Base-by-base conservation (phyloP, 2,888 invertebrate genomes). In the Pandemis heparana region DNA sequence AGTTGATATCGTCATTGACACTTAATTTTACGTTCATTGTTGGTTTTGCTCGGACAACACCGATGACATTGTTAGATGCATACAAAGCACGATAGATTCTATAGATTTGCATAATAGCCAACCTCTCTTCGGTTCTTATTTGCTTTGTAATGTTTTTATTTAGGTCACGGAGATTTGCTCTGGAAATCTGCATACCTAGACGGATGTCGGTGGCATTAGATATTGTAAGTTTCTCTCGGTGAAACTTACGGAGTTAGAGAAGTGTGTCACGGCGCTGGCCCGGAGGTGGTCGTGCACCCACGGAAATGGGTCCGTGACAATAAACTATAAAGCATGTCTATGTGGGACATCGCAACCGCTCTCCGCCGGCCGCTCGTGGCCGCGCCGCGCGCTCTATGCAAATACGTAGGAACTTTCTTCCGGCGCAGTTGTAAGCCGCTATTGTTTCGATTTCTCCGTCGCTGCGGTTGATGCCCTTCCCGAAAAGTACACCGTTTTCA, bases 221-320 rank as follows among this genome's bases (percentile, higher is more conserved):
- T 90, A 91, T 90, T 89, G 91, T 91, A 87, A 88, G 89, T 93
- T 93, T 94, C 94, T 93, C 92, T 88, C 83, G 91, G 92, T 89
- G 93, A 93, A 94, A 94, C 93, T 92, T 92, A 92, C 88, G 87
- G 89, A 90, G 88, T 87, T 86, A 89, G 87, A 87, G 85, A 92
- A 92, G 90, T 92, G 87, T 91, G 91, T 88, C 92, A 86, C 83
- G 85, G 83, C 83, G 84, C 86, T 80, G 86, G 85, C 85, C 83
- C 79, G 84, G 84, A 83, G 81, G 79, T 82, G 82, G 81, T 89
- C 88, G 89, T 88, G 92, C 91, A 90, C 89, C 89, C 89, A 89
- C 88, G 89, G 91, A 92, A 91, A 93, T 94, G 88, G 93, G 92
- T 90, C 85, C 87, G 86, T 84, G 85, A 91, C 90, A 91, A 88